phyloP scores from a whole-genome alignment of 23 tunicate species.

The Pegea sp. region DNA sequence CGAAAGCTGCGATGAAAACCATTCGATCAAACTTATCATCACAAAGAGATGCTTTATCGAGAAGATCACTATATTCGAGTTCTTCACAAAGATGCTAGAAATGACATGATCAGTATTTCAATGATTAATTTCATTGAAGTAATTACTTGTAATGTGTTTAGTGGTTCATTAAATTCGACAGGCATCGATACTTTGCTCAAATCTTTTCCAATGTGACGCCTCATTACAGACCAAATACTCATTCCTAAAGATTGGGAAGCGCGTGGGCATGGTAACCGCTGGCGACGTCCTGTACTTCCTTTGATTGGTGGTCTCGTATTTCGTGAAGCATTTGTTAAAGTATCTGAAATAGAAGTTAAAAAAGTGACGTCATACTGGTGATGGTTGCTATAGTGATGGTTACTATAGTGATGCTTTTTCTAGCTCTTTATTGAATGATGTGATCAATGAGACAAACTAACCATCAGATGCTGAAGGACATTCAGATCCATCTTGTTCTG shows the following conservation, averaged over 20 bases:
- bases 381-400: no score
- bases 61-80: constrained; percentile 52
- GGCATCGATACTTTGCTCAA: constrained; percentile 96
- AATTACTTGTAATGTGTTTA: constrained; percentile 94
- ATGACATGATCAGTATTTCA: not conserved
- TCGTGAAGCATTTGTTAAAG: no score
- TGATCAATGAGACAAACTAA: constrained; percentile 16
- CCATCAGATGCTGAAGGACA: constrained; percentile 33
- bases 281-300: constrained; percentile 12
- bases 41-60: constrained; percentile 50
- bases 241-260: constrained; percentile 24
- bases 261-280: constrained; percentile 25
- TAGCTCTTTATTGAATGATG: no score
- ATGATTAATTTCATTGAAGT: not conserved
- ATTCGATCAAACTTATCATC: constrained; percentile 50
- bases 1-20: constrained; percentile 76
- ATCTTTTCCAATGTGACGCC: constrained; percentile 94
- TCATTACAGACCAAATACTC: constrained; percentile 77
- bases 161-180: constrained; percentile 82
- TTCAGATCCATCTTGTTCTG: constrained; percentile 39
- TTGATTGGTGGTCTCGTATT: no score
- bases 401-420: no score
- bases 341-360: no score
- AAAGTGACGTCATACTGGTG: no score
- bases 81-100: constrained; percentile 81